Conservation (phyloP, 2,113 vertebrate genomes). For the Jacana jacana region DNA sequence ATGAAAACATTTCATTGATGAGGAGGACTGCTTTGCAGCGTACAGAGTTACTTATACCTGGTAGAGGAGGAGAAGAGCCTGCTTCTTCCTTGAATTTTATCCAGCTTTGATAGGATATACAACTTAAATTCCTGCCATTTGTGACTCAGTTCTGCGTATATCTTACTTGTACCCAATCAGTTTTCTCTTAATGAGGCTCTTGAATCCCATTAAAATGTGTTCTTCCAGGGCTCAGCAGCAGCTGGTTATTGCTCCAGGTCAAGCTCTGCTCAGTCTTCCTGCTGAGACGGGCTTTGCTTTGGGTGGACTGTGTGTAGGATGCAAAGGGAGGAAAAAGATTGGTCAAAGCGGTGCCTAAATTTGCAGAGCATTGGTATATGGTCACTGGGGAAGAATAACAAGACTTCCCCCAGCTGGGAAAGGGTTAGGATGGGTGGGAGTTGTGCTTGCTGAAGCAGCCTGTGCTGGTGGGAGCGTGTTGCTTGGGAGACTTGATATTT, state of each 20-base stretch:
- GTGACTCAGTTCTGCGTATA: not conserved
- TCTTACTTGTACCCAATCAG: not conserved
- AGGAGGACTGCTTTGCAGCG: not conserved
- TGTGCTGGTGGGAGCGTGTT: not conserved
- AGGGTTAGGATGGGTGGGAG: not conserved
- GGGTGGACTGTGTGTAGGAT: not conserved
- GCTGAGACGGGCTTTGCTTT: rapidly evolving
- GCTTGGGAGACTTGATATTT: not conserved
- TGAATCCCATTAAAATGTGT: not conserved
- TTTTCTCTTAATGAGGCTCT: not conserved
- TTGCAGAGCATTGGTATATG: not conserved
- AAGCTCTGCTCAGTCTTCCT: not conserved
- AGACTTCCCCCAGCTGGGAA: not conserved
- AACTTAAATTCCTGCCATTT: not conserved
- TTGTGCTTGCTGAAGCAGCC: not conserved
- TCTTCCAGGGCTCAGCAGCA: not conserved
- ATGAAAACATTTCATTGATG: not conserved
- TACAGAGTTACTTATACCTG: not conserved
- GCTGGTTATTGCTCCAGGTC: not conserved
- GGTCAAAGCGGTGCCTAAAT: not conserved
- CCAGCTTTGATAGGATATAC: not conserved
- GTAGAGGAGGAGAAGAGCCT: not conserved
- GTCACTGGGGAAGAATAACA: not conserved
- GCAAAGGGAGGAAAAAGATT: not conserved
- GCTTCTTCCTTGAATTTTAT: not conserved